Evolutionary conservation across 2,113 vertebrate species (phyloP).

Genomic region (Stomatorhinus ivindoensis): DNA sequence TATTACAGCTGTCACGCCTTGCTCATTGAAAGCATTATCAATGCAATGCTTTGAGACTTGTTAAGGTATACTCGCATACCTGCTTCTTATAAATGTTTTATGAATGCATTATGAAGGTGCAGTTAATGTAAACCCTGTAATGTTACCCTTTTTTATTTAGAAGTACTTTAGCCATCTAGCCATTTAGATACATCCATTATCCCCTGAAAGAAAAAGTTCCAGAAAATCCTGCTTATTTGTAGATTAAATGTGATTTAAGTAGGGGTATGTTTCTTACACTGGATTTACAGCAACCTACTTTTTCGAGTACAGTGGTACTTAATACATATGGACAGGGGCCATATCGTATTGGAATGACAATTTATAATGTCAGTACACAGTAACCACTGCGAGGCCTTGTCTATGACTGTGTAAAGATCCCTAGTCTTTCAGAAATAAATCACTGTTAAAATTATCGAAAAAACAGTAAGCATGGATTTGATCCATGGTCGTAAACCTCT

Average conservation of each 20-base stretch:
- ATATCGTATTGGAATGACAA: not conserved
- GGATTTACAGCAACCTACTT: not conserved
- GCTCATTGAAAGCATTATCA: not conserved
- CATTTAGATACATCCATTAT: not conserved
- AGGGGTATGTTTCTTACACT: not conserved
- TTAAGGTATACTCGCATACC: not conserved
- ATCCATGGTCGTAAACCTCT: not conserved
- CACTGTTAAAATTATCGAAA: not conserved
- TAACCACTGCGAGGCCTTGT: not conserved
- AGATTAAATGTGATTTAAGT: not conserved
- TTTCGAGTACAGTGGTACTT: not conserved
- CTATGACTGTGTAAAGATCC: not conserved
- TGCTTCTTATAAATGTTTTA: not conserved
- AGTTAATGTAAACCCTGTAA: not conserved
- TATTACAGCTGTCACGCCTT: not conserved
- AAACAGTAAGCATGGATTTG: not conserved
- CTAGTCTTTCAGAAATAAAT: not conserved
- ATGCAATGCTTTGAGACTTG: not conserved
- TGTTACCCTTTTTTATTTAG: not conserved
- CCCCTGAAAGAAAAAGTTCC: not conserved
- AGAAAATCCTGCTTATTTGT: not conserved
- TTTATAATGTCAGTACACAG: not conserved
- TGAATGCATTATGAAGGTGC: not conserved
- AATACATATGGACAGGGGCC: not conserved
- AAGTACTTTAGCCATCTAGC: not conserved